Conservation (phyloP, 1,140 invertebrate species). For the Argopecten irradians region DNA sequence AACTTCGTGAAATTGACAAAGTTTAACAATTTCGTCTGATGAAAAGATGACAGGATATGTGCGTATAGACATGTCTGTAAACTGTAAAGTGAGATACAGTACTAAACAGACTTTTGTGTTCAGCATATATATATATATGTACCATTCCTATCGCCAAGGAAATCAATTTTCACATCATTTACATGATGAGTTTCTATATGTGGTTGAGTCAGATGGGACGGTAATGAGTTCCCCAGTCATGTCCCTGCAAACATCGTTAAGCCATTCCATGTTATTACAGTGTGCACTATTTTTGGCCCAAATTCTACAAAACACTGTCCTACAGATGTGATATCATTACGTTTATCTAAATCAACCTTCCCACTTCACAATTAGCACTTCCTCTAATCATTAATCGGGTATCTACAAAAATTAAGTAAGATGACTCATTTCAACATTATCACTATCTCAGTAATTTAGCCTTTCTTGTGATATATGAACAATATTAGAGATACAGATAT, state of each 20-base stretch:
- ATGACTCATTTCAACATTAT: too few relatives aligned
- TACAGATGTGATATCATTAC: not conserved
- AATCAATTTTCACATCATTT: constrained; percentile 23
- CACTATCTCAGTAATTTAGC: too few relatives aligned
- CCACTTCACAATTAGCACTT: not conserved
- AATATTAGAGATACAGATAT: too few relatives aligned
- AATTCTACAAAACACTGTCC: not conserved
- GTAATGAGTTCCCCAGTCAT: not conserved
- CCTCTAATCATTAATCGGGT: too few relatives aligned
- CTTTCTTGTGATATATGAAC: too few relatives aligned
- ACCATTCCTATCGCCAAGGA: not conserved
- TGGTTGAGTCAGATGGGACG: not conserved
- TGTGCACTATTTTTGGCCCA: not conserved
- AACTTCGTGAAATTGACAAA: too few relatives aligned
- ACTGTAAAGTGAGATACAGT: not conserved
- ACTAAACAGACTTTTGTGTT: not conserved
- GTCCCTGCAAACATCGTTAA: not conserved
- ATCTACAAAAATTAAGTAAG: too few relatives aligned
- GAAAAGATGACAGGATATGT: not conserved
- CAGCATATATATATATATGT: not conserved
- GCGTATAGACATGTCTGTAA: not conserved
- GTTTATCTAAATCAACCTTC: not conserved
- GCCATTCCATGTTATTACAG: not conserved
- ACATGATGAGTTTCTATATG: not conserved
- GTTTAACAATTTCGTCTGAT: not conserved